Evolutionary conservation across 2,113 vertebrate species (phyloP).

Genomic region (Cyprinodon variegatus): DNA sequence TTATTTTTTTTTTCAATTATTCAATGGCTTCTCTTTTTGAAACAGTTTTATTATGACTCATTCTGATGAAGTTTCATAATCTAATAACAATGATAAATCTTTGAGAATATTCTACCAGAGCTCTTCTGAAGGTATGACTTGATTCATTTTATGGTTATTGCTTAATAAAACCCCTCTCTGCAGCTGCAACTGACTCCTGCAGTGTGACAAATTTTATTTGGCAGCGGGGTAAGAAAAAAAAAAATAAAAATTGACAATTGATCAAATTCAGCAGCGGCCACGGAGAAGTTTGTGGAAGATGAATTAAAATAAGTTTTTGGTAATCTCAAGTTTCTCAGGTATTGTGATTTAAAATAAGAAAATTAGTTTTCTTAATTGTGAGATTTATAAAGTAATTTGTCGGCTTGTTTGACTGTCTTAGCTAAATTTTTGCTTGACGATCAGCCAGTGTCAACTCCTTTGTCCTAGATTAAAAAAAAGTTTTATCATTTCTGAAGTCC

Average conservation of each 20-base stretch:
- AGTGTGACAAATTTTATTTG: not conserved
- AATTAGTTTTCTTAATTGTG: not conserved
- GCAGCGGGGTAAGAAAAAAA: not conserved
- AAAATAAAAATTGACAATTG: not conserved
- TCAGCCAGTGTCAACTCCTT: too few species aligned
- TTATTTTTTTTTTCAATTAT: not conserved
- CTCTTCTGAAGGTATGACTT: not conserved
- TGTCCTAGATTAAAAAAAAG: not conserved
- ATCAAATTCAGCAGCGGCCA: not conserved
- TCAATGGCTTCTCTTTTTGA: not conserved
- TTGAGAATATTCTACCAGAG: not conserved
- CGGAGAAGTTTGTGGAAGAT: not conserved
- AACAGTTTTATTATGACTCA: not conserved
- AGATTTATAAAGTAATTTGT: not conserved
- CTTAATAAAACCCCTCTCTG: not conserved
- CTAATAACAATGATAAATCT: not conserved
- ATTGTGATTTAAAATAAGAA: not conserved
- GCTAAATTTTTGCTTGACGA: not conserved
- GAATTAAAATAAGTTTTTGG: not conserved
- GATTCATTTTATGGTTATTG: not conserved
- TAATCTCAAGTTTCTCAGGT: not conserved
- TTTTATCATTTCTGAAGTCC: slow-evolving; percentile 55
- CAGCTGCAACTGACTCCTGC: not conserved
- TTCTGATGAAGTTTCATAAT: not conserved
- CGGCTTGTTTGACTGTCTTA: not conserved